These are phyloP conservation scores for Timema podura DNA, from an alignment of 2,888 invertebrate species.

Conservation along the genomic window DNA sequence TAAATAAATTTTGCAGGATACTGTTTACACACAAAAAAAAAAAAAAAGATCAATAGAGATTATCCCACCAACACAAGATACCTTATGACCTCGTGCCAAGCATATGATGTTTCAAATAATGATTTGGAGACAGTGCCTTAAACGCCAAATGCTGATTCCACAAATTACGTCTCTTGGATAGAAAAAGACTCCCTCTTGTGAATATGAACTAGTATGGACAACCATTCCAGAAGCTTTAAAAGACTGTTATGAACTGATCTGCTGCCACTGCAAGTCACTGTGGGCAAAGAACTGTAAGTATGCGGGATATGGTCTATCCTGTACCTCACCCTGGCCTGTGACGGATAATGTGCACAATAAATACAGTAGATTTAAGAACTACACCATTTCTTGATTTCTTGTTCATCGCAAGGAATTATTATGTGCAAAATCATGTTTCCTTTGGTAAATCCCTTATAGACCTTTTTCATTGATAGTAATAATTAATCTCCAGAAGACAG, in stretches of 20 bases:
- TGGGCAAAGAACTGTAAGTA: constrained; percentile 11
- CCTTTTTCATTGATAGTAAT: no score
- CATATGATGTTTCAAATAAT: no score
- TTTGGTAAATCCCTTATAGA: no score
- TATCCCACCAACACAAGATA: no score
- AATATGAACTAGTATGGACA: constrained; percentile 2
- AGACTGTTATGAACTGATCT: neutral
- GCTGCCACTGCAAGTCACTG: constrained; percentile 7
- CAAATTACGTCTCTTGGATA: neutral
- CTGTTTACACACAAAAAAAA: no score
- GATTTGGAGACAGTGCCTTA: neutral
- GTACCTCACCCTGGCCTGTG: constrained; percentile 7
- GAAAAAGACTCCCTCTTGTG: neutral
- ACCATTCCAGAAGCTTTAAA: constrained; percentile 1
- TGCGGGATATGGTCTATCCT: constrained; percentile 1
- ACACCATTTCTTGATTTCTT: no score
- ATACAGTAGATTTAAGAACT: constrained; percentile 8
- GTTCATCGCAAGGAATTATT: no score
- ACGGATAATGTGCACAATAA: neutral
- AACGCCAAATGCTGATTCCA: neutral
- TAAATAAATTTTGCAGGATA: no score
- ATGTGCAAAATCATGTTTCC: no score
- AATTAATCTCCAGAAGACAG: no score
- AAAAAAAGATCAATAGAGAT: no score
- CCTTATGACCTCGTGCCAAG: no score